phyloP scores from a whole-genome alignment of 2,113 vertebrate genomes.

The Chelonoidis abingdonii region DNA sequence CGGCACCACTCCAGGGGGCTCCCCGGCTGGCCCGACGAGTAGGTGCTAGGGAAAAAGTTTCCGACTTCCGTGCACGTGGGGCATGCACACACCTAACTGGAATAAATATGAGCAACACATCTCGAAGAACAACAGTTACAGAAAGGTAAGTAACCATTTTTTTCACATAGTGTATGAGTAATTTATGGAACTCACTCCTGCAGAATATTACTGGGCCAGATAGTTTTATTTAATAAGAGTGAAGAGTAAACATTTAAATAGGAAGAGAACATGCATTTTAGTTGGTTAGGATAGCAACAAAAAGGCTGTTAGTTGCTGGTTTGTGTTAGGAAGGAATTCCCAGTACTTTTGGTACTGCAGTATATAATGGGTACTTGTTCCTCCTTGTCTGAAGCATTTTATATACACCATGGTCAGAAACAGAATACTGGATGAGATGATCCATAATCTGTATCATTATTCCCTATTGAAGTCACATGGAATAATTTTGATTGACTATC shows the following conservation, averaged over 20 bases:
- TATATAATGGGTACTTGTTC: not conserved
- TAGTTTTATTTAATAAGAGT: not conserved
- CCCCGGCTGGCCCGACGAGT: no score
- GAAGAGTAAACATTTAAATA: not conserved
- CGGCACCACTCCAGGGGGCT: no score
- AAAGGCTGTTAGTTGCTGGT: not conserved
- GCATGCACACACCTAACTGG: no score
- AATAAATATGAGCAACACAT: no score
- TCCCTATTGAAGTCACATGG: not conserved
- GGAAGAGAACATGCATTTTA: not conserved
- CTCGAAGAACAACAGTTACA: no score
- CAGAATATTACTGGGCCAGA: not conserved
- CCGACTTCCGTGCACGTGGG: no score
- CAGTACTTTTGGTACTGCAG: not conserved
- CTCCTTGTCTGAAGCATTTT: not conserved
- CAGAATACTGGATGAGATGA: not conserved
- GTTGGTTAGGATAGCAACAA: not conserved
- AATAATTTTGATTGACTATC: not conserved
- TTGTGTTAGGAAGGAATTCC: not conserved
- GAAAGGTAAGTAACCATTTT: no score
- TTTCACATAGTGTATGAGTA: no score
- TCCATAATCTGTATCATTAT: not conserved
- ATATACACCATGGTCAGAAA: not conserved
- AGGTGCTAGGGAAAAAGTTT: no score
- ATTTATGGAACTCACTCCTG: not conserved